These are phyloP conservation scores for Aphodius sticticus DNA, from an alignment of 2,888 invertebrate species.

Conservation along the genomic window DNA sequence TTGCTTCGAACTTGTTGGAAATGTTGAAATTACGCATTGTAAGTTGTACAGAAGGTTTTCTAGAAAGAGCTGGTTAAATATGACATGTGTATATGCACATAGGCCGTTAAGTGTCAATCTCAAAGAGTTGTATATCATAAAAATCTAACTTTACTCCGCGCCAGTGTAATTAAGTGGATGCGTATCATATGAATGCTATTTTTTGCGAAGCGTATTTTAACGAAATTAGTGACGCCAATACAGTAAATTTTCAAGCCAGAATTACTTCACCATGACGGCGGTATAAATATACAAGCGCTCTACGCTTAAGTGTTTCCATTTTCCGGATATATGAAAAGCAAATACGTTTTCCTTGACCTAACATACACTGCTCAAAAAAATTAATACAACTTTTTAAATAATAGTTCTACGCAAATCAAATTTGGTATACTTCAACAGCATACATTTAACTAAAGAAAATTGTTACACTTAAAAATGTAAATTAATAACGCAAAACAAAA, in stretches of 20 bases:
- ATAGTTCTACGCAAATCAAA: no score
- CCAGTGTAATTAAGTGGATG: neutral
- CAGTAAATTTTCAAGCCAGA: neutral
- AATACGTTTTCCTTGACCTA: neutral
- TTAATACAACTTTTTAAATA: no score
- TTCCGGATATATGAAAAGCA: neutral
- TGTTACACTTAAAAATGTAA: no score
- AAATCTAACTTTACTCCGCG: neutral
- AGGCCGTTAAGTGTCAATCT: neutral
- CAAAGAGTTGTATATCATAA: neutral
- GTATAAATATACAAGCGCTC: neutral
- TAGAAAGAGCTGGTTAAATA: neutral
- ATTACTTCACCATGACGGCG: neutral
- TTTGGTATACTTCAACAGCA: no score
- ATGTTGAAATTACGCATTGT: neutral
- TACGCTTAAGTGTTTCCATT: neutral
- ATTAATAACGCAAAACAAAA: no score
- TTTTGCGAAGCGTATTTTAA: neutral
- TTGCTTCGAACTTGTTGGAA: neutral
- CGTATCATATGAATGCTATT: neutral
- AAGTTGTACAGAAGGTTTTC: neutral
- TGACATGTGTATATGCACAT: neutral
- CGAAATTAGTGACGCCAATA: neutral
- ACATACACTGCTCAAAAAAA: no score
- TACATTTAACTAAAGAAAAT: no score